Conservation (phyloP, 2,113 vertebrate species). For the Capra hircus region DNA sequence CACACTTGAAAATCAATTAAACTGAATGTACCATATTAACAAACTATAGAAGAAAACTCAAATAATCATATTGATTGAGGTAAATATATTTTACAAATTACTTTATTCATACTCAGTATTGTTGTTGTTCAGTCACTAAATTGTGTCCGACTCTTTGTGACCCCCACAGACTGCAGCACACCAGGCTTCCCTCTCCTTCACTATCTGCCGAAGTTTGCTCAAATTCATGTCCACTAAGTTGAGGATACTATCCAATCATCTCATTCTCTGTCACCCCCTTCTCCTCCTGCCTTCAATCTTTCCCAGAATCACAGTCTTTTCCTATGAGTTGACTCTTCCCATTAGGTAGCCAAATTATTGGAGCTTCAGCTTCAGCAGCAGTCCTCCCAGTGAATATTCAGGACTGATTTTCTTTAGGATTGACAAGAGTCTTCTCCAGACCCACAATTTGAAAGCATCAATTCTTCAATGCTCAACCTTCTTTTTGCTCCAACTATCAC, state of each 20-base stretch:
- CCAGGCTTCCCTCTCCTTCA: neutral
- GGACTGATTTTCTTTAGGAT: neutral
- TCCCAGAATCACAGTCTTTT: neutral
- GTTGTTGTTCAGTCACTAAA: neutral
- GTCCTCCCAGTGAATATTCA: neutral
- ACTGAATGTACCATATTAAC: neutral
- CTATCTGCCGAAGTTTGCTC: neutral
- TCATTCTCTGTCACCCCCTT: neutral
- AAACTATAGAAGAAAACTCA: neutral
- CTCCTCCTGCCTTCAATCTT: neutral
- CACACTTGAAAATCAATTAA: neutral
- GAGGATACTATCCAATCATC: neutral
- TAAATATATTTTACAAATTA: neutral
- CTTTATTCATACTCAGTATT: neutral
- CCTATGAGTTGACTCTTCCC: neutral
- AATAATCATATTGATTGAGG: neutral
- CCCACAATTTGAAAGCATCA: neutral
- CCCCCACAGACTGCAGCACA: accelerated
- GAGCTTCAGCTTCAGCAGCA: neutral
- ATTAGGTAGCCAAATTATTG: neutral
- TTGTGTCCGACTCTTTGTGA: neutral
- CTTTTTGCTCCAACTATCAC: neutral
- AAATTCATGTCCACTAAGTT: neutral
- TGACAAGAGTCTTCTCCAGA: neutral
- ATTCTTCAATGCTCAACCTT: neutral